Evolutionary conservation across 2,113 vertebrate species (phyloP), one percentile per base, ranked within the genome.

Genomic region (Noturus placidus): DNA sequence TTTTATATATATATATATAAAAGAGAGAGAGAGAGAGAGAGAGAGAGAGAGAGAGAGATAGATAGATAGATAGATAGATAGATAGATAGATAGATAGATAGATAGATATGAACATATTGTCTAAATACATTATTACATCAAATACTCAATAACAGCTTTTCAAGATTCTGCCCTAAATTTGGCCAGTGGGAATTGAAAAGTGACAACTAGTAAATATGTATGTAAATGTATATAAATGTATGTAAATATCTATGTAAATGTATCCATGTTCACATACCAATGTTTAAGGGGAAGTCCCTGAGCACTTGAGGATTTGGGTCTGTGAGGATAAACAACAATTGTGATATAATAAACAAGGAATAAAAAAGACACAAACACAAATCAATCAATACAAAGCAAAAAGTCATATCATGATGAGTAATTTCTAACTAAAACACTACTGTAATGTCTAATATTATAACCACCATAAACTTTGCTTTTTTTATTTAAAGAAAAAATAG

Each of bases 231-330:
- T n/a, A n/a, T n/a, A n/a, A n/a, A n/a, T n/a, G n/a, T n/a, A n/a
- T n/a, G n/a, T n/a, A 19, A 78, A 57, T 19, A 27, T 50, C 11
- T 57, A 22, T 54, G 7, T 38, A 9, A 81, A 14, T 17, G 52
- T 25, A 52, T 38, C 13, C 52, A 25, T 20, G 17, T 70, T 83
- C 38, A 90, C 88, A 27, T 77, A 87, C 90, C 90, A 57, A 90
- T 90, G 76, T 89, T 87, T 69, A 90, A 82, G 19, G 90, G 90
- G 61, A 90, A 87, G 5, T 90, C 90, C 81, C 88, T 87, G 70
- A 90, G 90, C 70, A 90, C 88, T 27, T 85, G 88, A 56, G 90
- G 89, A 59, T 85, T 87, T 54, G 89, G 89, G 67, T 88, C 89
- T 90, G 86, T 79, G 59, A 76, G 33, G 52, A 82, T 15, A 77